phyloP scores from a whole-genome alignment of 2,113 vertebrate species.

The Sebastes fasciatus region DNA sequence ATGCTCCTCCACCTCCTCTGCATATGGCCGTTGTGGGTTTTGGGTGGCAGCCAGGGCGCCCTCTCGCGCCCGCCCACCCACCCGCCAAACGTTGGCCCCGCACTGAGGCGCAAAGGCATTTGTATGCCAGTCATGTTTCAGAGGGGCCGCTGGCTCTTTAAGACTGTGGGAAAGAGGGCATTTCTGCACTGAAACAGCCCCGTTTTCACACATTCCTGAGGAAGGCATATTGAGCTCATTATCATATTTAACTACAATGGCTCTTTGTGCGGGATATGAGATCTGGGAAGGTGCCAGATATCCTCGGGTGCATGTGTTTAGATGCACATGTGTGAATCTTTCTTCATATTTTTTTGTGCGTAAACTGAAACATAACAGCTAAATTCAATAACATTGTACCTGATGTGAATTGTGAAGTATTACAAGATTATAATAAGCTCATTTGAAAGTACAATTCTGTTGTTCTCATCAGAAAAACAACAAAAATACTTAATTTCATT shows the following conservation, averaged over 20 bases:
- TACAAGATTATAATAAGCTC: not conserved
- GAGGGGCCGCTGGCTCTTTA: slow-evolving; percentile 66
- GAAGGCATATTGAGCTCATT: slow-evolving; percentile 86
- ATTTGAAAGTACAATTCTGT: not conserved
- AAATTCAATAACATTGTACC: slow-evolving; percentile 5
- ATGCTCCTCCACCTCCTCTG: slow-evolving; percentile 55
- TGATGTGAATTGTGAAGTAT: not conserved
- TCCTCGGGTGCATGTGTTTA: slow-evolving; percentile 72
- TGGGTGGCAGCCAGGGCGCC: slow-evolving; percentile 73
- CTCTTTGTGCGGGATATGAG: slow-evolving; percentile 81
- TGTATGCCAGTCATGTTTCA: slow-evolving; percentile 78
- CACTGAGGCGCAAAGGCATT: slow-evolving; percentile 61
- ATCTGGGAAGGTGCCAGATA: slow-evolving; percentile 79
- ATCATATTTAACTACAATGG: slow-evolving; percentile 85
- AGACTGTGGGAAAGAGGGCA: slow-evolving; percentile 80
- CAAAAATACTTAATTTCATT: not conserved
- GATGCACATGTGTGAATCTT: slow-evolving; percentile 61
- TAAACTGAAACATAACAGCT: slow-evolving; percentile 7
- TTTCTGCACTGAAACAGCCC: slow-evolving; percentile 67
- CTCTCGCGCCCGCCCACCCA: slow-evolving; percentile 29
- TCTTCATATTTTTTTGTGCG: slow-evolving; percentile 30
- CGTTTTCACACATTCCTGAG: slow-evolving; percentile 85
- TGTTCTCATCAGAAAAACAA: not conserved
- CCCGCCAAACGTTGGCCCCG: slow-evolving; percentile 35
- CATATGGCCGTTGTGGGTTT: slow-evolving; percentile 67